These are phyloP conservation scores for Porites divaricata DNA, from an alignment of 92 coral and sea anemone species.

Conservation along the genomic window DNA sequence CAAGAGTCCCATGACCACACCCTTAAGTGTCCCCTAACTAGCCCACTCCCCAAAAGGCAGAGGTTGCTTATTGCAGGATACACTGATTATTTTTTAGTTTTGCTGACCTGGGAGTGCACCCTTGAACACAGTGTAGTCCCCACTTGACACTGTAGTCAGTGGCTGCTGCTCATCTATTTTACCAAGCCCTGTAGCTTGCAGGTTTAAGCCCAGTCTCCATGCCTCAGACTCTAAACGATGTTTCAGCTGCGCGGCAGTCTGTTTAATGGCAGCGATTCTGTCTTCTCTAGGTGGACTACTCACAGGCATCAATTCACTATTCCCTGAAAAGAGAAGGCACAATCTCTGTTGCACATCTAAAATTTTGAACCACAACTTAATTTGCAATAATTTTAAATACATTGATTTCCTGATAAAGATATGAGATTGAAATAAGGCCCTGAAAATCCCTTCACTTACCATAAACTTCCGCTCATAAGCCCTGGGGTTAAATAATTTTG, in stretches of 20 bases:
- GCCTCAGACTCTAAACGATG: slow-evolving; percentile 93
- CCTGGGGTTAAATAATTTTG: no score
- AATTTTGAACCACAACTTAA: no score
- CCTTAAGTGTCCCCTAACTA: no score
- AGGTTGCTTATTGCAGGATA: not conserved
- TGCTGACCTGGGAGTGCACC: slow-evolving; percentile 86
- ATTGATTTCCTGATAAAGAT: no score
- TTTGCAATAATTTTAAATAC: no score
- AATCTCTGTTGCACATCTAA: not conserved
- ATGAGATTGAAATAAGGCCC: no score
- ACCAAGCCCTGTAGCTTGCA: slow-evolving; percentile 49
- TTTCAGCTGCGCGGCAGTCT: slow-evolving; percentile 89
- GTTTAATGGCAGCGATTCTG: slow-evolving; percentile 87
- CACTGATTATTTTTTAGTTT: not conserved
- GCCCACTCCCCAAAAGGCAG: no score
- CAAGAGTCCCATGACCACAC: no score
- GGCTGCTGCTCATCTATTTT: slow-evolving; percentile 36
- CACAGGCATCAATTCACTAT: slow-evolving; percentile 4
- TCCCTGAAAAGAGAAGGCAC: not conserved
- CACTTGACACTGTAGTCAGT: slow-evolving; percentile 20
- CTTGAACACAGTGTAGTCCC: slow-evolving; percentile 71
- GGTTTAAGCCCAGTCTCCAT: slow-evolving; percentile 80
- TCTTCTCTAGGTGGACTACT: slow-evolving; percentile 84
- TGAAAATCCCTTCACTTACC: no score
- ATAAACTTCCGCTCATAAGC: no score